phyloP scores from a whole-genome alignment of 2,113 vertebrate genomes.

The Cochlearius cochlearius region DNA sequence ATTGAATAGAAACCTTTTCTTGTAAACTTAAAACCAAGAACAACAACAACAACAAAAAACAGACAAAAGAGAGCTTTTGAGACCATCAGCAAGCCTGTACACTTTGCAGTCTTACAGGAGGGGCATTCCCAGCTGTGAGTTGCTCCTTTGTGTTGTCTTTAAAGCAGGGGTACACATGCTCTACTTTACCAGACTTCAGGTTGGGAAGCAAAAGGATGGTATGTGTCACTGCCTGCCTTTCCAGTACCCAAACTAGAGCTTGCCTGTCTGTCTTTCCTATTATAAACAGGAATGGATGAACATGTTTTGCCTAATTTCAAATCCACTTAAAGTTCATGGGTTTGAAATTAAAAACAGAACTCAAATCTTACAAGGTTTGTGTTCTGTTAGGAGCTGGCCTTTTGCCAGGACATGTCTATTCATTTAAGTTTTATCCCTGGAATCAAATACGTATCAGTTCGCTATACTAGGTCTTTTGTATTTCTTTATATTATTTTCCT shows the following conservation, averaged over 20 bases:
- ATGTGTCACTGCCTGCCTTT: not conserved
- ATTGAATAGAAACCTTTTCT: not conserved
- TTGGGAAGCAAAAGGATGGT: not conserved
- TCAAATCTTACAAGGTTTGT: not conserved
- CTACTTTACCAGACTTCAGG: not conserved
- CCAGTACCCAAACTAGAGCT: not conserved
- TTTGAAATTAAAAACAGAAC: constrained; percentile 60
- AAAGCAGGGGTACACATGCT: not conserved
- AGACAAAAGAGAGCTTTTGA: not conserved
- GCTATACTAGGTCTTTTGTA: not conserved
- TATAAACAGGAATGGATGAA: not conserved
- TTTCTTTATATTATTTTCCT: not conserved
- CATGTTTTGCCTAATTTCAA: constrained; percentile 47
- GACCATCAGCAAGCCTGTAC: not conserved
- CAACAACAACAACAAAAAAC: not conserved
- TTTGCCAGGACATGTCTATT: constrained; percentile 8
- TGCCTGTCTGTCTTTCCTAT: not conserved
- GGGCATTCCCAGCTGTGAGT: not conserved
- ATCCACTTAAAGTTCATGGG: constrained; percentile 39
- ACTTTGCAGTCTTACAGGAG: not conserved
- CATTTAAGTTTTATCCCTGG: constrained; percentile 11
- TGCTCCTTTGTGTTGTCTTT: not conserved
- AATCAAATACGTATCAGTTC: not conserved
- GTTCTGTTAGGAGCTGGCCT: constrained; percentile 14
- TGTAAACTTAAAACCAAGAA: not conserved